Base-by-base conservation (phyloP, 2,113 vertebrate species). In the Corythaixoides concolor region DNA sequence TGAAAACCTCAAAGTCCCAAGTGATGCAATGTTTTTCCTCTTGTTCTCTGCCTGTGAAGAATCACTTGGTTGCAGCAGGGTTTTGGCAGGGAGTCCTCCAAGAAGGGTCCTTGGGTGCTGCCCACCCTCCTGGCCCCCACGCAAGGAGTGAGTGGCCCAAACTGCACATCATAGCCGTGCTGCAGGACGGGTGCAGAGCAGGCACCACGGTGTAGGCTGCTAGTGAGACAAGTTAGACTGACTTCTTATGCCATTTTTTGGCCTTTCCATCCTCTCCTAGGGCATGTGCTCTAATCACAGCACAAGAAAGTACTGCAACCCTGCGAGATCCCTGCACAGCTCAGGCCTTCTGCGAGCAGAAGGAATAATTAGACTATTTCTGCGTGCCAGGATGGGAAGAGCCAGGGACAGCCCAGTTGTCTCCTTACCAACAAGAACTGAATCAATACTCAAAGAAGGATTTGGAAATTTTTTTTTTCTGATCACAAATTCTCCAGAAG, bases 161-260 rank as follows among this genome's bases (percentile, higher is more conserved):
- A 6, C 37, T 12, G 15, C 37, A 43, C 30, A 33, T 13, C 39
- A 5, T 8, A 21, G 21, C 30, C 27, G 12, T 0, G 0, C 22
- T n/a, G 17, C n/a, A 58, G 63, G 50, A 30, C 0, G 6, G 26
- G 5, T 19, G 67, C 35, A 47, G 39, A 9, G 11, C 2, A 0
- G 35, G 18, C 37, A 26, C 41, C 6, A 2, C 0, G 1, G 6
- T 12, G n/a, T 27, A 28, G 8, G 9, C 12, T 8, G 8, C 11
- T 13, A 55, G 37, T 15, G 39, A 80, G 63, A 85, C 23, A 43
- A 23, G 55, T 50, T 33, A 52, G 19, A n/a, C 18, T 35, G 30
- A 58, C 15, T 63, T 78, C 35, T 28, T 68, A 1, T 4, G 11
- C 13, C 63, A 1, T 1, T 58, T 82, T 92, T 53, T 66, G 8